Evolutionary conservation across 2,113 vertebrate species (phyloP).

Genomic region (Salvator merianae): DNA sequence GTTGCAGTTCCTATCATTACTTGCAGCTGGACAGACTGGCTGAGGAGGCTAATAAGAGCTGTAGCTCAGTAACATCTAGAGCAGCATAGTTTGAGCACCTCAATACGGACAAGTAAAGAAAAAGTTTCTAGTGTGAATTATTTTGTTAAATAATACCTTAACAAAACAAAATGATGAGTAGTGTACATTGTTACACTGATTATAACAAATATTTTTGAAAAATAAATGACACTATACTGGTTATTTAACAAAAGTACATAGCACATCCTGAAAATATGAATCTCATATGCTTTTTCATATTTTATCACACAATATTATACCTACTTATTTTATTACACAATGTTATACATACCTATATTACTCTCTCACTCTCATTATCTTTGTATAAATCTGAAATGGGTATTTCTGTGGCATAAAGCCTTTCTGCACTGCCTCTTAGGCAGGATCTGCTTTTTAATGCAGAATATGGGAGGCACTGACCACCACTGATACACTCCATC

Average conservation of each 20-base stretch:
- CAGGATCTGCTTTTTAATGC: too few species aligned
- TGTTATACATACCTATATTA: background rate
- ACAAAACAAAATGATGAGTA: background rate
- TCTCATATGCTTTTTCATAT: background rate
- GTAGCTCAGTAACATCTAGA: too few species aligned
- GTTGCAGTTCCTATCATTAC: too few species aligned
- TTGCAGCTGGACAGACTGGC: too few species aligned
- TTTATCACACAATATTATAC: too few species aligned
- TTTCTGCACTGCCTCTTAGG: too few species aligned
- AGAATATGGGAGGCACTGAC: too few species aligned
- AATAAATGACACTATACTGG: background rate
- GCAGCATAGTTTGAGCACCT: too few species aligned
- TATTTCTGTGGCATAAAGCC: background rate
- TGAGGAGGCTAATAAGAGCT: too few species aligned
- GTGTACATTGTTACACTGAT: background rate
- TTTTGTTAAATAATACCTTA: too few species aligned
- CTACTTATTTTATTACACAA: too few species aligned
- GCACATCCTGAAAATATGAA: constrained; percentile 14
- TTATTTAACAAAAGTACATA: constrained; percentile 24
- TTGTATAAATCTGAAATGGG: background rate
- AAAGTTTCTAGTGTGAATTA: background rate
- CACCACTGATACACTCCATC: too few species aligned
- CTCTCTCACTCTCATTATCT: background rate
- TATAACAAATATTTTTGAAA: background rate
- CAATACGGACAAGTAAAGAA: background rate